phyloP scores from a whole-genome alignment of 2,888 invertebrate species.

The Loripinus fragilis region DNA sequence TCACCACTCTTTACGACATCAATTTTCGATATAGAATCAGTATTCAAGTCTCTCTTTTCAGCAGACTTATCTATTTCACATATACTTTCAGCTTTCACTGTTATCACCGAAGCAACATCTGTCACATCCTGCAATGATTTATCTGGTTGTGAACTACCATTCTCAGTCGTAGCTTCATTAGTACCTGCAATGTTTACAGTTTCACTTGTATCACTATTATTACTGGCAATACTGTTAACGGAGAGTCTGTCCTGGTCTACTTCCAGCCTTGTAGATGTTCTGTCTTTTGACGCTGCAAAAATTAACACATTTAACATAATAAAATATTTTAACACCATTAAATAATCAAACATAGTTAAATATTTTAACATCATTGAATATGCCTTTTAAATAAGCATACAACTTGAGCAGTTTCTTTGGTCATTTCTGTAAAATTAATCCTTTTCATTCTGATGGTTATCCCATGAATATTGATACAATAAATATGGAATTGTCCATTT shows the following conservation, averaged over 20 bases:
- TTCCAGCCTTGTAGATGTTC: neutral
- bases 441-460: too few relatives aligned
- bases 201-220: slow-evolving; percentile 37
- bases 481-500: too few relatives aligned
- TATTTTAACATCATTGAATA: too few relatives aligned
- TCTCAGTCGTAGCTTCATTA: neutral
- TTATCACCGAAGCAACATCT: neutral
- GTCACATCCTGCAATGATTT: neutral
- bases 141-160: neutral
- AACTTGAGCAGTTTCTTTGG: too few relatives aligned
- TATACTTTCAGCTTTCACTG: neutral
- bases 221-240: slow-evolving; percentile 45
- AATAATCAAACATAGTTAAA: too few relatives aligned
- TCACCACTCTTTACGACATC: neutral
- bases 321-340: too few relatives aligned
- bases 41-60: neutral
- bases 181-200: neutral
- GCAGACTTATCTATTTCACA: neutral
- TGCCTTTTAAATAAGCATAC: too few relatives aligned
- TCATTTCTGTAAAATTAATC: too few relatives aligned
- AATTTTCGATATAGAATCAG: neutral
- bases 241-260: slow-evolving; percentile 37
- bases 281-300: slow-evolving; percentile 29
- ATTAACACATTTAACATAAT: neutral
- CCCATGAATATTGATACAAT: too few relatives aligned